Evolutionary conservation across 1,140 invertebrate genomes (phyloP).

Genomic region (Drosophila kanapiae): DNA sequence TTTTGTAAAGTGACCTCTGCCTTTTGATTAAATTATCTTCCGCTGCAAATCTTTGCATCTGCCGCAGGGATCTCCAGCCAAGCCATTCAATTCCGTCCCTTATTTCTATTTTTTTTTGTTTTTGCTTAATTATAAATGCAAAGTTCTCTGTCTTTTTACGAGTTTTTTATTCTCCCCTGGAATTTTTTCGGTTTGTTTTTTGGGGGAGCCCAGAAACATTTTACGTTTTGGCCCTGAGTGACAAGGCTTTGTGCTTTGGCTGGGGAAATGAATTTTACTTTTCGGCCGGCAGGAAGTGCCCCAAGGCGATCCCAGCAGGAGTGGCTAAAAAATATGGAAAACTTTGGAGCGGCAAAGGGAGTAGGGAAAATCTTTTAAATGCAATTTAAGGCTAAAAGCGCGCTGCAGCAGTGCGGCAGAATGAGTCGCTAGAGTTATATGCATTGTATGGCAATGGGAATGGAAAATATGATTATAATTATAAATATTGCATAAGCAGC

Average conservation of each 20-base stretch:
- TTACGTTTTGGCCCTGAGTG: slow-evolving; percentile 65
- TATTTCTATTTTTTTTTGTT: slow-evolving; percentile 3
- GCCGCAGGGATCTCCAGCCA: slow-evolving; percentile 33
- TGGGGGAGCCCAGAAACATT: slow-evolving; percentile 42
- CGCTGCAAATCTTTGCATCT: slow-evolving; percentile 39
- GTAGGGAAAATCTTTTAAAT: slow-evolving; percentile 46
- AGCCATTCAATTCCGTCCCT: slow-evolving; percentile 39
- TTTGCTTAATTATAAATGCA: slow-evolving; percentile 81
- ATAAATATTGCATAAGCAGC: slow-evolving; percentile 64
- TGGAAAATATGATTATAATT: slow-evolving; percentile 66
- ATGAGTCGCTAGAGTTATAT: slow-evolving; percentile 42
- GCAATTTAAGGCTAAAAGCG: slow-evolving; percentile 56
- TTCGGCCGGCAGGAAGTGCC: slow-evolving; percentile 77
- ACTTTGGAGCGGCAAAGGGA: slow-evolving; percentile 5
- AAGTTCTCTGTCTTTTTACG: slow-evolving; percentile 51
- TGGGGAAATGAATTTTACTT: slow-evolving; percentile 76
- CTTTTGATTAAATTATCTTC: slow-evolving; percentile 38
- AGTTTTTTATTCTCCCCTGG: slow-evolving; percentile 11
- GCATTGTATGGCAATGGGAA: slow-evolving; percentile 50
- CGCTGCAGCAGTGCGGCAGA: slow-evolving; percentile 53
- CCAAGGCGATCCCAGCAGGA: slow-evolving; percentile 31
- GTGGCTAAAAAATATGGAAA: slow-evolving; percentile 18
- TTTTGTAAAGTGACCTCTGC: slow-evolving; percentile 6
- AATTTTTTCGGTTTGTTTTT: slow-evolving; percentile 56
- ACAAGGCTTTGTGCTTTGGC: slow-evolving; percentile 73